phyloP scores from a whole-genome alignment of 2,888 invertebrate species.

The Ceratothoa steindachneri region DNA sequence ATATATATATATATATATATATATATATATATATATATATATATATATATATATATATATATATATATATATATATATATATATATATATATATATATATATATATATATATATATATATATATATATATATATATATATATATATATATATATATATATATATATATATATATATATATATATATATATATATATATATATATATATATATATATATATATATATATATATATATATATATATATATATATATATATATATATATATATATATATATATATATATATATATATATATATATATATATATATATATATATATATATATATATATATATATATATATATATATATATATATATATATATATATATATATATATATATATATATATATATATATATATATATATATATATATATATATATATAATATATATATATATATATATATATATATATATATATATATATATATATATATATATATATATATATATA shows the following conservation, averaged over 20 bases:
- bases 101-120: not conserved
- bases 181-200: constrained; percentile 16
- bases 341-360: not conserved
- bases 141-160: not conserved
- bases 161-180: constrained; percentile 21
- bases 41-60: too few relatives aligned
- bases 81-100: too few relatives aligned
- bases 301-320: not conserved
- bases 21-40: too few relatives aligned
- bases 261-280: constrained; percentile 5
- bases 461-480: not conserved
- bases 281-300: not conserved
- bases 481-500: not conserved
- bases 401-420: not conserved
- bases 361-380: not conserved
- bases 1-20: not conserved
- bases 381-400: not conserved
- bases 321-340: not conserved
- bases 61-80: too few relatives aligned
- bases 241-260: constrained; percentile 9
- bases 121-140: not conserved
- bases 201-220: not conserved
- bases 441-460: not conserved
- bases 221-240: constrained; percentile 7
- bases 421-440: not conserved